A percentile compares a stretch with the other conserved stretches of the same genome.
Conservation (phyloP, 1,140 invertebrate genomes). For the Diorhabda carinulata region DNA sequence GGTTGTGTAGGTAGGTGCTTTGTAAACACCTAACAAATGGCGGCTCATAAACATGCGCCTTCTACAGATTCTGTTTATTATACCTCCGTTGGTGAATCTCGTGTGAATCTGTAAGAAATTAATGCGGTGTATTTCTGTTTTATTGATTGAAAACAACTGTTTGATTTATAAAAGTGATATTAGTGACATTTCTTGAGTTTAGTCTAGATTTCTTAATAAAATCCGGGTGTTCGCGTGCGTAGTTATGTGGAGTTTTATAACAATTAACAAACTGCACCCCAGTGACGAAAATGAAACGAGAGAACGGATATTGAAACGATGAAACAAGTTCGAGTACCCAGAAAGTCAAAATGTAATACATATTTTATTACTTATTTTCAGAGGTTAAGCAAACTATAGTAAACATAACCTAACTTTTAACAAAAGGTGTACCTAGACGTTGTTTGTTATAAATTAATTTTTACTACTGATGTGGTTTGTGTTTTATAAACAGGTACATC, state of each 20-base stretch:
- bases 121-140: constrained; percentile 5
- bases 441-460: no score
- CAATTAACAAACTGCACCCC: constrained; percentile 3
- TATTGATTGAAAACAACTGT: constrained; percentile 3
- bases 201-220: not conserved
- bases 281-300: not conserved
- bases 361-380: constrained; percentile 17
- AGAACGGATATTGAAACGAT: constrained; percentile 39
- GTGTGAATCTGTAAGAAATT: constrained; percentile 7
- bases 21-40: constrained; percentile 36
- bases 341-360: constrained; percentile 52
- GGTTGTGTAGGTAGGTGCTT: constrained; percentile 16
- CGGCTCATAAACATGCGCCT: constrained; percentile 44
- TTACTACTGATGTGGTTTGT: no score
- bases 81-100: constrained; percentile 6
- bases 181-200: not conserved
- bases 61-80: constrained; percentile 12
- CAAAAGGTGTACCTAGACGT: no score
- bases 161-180: not conserved
- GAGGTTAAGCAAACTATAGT: constrained; percentile 21
- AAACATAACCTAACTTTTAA: constrained; percentile 24
- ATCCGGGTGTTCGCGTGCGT: not conserved
- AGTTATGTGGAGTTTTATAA: constrained; percentile 13
- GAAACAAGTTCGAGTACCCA: constrained; percentile 53
- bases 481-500: no score